Evolutionary conservation across 2,888 invertebrate genomes (phyloP), one percentile per base, ranked within the genome.

Genomic region (Chromoteleia sp.): DNA sequence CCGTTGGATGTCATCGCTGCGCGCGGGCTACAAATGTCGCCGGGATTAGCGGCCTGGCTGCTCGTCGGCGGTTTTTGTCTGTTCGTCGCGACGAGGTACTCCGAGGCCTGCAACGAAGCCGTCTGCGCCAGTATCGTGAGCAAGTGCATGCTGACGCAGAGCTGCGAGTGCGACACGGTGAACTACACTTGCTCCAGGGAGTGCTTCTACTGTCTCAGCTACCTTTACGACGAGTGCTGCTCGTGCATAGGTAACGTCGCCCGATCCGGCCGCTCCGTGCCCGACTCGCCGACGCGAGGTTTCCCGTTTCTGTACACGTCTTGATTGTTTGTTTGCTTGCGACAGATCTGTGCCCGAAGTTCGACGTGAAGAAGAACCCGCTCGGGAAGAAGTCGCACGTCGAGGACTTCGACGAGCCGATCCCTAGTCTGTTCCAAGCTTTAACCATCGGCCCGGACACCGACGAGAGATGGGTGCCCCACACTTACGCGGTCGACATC

Each of bases 111-210:
- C 92, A 98, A 98, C 91, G 98, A 98, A 93, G 97, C 97, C 25
- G 96, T 98, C 70, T 99, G 99, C 93, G 98, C 97, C 17, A 97
- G 98, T 88, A 96, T 98, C 67, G 99, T 99, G 58, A 98, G 98
- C 89, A 98, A 98, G 92, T 99, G 99, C 92, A 96, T 98, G 95
- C 93, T 99, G 83, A 98, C 98, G 10, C 97, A 98, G 91, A 97
- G 98, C 59, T 99, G 99, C 93, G 98, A 98, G 92, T 99, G 99
- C 92, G 98, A 98, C 91, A 93, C 97, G 87, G 96, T 95, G 88
- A 97, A 97, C 91, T 98, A 98, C 90, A 96, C 97, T n/a, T 98
- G 98, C 91, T 98, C 98, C 92, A 96, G 96, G 88, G 98, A 98
- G 90, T 99, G 99, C 89, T 96, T 96, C 87, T 96, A 95, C 88